These are phyloP conservation scores for Lasioglossum zephyrum DNA, from an alignment of 2,888 invertebrate species.

Conservation along the genomic window DNA sequence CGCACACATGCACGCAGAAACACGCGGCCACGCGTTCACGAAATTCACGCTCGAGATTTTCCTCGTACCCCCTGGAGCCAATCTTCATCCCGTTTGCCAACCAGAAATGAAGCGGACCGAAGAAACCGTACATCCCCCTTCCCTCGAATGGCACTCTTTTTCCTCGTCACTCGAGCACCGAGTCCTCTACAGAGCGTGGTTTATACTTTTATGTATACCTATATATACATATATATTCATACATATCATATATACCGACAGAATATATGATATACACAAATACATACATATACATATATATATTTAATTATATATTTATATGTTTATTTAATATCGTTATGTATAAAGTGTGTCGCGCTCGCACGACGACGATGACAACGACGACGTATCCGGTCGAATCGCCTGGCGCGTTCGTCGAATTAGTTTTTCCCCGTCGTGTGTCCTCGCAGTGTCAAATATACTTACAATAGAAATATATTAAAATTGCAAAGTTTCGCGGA, in stretches of 20 bases:
- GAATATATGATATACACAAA: background rate
- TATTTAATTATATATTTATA: slow-evolving; percentile 39
- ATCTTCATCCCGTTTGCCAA: background rate
- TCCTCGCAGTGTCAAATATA: slow-evolving; percentile 68
- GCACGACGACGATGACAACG: slow-evolving; percentile 31
- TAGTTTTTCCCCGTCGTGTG: slow-evolving; percentile 55
- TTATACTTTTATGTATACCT: slow-evolving; percentile 23
- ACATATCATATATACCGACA: background rate
- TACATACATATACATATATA: slow-evolving; percentile 25
- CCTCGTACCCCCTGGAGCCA: background rate
- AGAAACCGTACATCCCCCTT: background rate
- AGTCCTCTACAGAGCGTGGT: slow-evolving; percentile 29
- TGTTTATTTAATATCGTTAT: slow-evolving; percentile 32
- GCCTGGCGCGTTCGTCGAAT: slow-evolving; percentile 62
- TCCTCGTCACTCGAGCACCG: slow-evolving; percentile 26
- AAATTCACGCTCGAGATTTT: slow-evolving; percentile 8
- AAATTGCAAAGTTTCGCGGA: slow-evolving; percentile 77
- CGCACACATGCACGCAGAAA: background rate
- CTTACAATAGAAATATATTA: slow-evolving; percentile 82
- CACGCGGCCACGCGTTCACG: background rate
- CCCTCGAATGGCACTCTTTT: background rate
- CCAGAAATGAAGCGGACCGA: background rate
- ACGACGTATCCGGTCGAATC: slow-evolving; percentile 22
- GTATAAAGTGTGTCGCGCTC: slow-evolving; percentile 50
- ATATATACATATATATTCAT: slow-evolving; percentile 31